Percentiles rank a stretch among this genome's conserved stretches.
These are phyloP conservation scores for Hyaena hyaena DNA, from an alignment of 2,113 vertebrate genomes.

Conservation along the genomic window DNA sequence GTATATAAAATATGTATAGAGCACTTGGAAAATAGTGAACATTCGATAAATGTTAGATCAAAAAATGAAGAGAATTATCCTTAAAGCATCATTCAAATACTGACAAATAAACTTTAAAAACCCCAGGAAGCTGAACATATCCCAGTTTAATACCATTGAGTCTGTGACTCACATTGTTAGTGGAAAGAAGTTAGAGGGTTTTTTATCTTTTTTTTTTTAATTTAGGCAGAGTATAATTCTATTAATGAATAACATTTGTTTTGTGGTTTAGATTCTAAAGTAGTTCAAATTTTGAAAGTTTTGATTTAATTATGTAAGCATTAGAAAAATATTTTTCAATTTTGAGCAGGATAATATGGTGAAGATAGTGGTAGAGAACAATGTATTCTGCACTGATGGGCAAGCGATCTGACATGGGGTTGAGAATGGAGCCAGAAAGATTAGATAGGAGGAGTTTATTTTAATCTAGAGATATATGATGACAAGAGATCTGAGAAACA, in stretches of 20 bases:
- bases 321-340: not conserved
- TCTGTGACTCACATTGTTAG: not conserved
- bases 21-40: not conserved
- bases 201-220: not conserved
- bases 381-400: not conserved
- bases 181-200: not conserved
- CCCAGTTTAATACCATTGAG: not conserved
- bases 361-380: not conserved
- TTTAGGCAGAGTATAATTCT: not conserved
- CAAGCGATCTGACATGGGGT: not conserved
- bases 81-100: not conserved
- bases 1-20: not conserved
- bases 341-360: not conserved
- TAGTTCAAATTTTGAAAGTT: not conserved
- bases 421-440: not conserved
- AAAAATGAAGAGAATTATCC: not conserved
- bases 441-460: not conserved
- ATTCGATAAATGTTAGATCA: not conserved
- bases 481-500: not conserved
- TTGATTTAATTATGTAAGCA: not conserved
- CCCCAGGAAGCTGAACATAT: not conserved
- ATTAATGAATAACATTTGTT: not conserved
- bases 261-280: not conserved
- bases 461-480: not conserved
- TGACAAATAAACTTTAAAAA: not conserved